phyloP scores from a whole-genome alignment of 1,140 invertebrate genomes.

The Hypsibius dujardini region DNA sequence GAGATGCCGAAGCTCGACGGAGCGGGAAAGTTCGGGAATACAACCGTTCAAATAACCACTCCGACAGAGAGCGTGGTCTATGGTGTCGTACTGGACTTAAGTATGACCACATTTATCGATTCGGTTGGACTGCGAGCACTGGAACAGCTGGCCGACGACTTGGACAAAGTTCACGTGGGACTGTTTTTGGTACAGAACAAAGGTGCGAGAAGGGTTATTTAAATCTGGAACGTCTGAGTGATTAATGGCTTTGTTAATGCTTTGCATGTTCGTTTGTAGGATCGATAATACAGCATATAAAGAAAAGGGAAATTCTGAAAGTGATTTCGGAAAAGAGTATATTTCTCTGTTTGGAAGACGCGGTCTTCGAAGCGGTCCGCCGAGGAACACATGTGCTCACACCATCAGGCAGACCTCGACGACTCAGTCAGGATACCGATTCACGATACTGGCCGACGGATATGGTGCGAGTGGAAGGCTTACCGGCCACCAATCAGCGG shows the following conservation, averaged over 20 bases:
- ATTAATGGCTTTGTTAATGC: background rate
- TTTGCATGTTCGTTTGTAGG: conserved; percentile 8
- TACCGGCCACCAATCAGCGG: conserved; percentile 2
- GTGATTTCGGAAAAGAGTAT: background rate
- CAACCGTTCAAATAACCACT: no score
- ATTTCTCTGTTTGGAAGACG: conserved; percentile 2
- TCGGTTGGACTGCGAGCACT: conserved; percentile 12
- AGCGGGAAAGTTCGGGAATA: no score
- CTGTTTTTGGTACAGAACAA: background rate
- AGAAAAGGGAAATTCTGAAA: background rate
- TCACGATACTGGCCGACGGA: background rate
- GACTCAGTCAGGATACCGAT: background rate
- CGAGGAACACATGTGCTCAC: background rate
- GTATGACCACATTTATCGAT: background rate
- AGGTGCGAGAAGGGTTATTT: background rate
- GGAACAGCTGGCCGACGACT: conserved; percentile 1
- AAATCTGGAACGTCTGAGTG: background rate
- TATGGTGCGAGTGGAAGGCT: background rate
- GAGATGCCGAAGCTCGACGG: no score
- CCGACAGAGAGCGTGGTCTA: background rate
- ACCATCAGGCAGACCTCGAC: background rate
- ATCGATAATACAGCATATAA: background rate
- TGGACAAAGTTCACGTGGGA: background rate
- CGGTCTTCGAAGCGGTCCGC: background rate
- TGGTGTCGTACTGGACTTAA: conserved; percentile 7